Base-by-base conservation (phyloP, 2,113 vertebrate genomes). In the Calidris pugnax region DNA sequence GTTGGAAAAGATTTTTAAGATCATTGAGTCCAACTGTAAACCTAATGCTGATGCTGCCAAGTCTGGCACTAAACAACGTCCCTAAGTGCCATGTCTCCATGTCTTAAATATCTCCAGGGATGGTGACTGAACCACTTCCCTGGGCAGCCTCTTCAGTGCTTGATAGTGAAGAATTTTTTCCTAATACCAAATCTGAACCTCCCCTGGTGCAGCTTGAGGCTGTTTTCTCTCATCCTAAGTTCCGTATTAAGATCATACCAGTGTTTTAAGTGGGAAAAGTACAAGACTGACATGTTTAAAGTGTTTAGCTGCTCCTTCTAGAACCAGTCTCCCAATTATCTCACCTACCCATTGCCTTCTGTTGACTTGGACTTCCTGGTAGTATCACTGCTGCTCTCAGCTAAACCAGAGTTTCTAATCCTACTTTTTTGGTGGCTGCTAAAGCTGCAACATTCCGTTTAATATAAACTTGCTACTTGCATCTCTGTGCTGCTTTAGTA, bases 221-320 rank as follows among this genome's bases (percentile, higher is more conserved):
- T 1, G 0, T 84, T 67, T 79, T 35, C 7, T 62, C 35, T 85
- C 7, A 2, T 33, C 27, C 26, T 47, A 0, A 47, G 8, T 68
- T 68, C 66, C 22, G 4, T 67, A 45, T 37, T 17, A 64, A 68
- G 60, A 41, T 21, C 43, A 28, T 37, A 51, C 48, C 1, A 4
- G 28, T 76, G 22, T 55, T 75, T 60, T 69, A 66, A 72, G 23
- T 53, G 33, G 32, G 27, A 30, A 71, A 80, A 71, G 48, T 47
- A 28, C 21, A 80, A 43, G 14, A 41, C 27, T 51, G 50, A 30
- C 20, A 35, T 57, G 15, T 64, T 68, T 74, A 4, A 68, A 75
- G 10, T 47, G 18, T 51, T 91, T n/a, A 74, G 26, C 33, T 68
- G 48, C 72, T 62, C 12, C 21, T 84, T 59, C 28, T 59, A 28